Evolutionary conservation across 2,113 vertebrate genomes (phyloP).

Genomic region (Gnathonemus echidnorhynchus): DNA sequence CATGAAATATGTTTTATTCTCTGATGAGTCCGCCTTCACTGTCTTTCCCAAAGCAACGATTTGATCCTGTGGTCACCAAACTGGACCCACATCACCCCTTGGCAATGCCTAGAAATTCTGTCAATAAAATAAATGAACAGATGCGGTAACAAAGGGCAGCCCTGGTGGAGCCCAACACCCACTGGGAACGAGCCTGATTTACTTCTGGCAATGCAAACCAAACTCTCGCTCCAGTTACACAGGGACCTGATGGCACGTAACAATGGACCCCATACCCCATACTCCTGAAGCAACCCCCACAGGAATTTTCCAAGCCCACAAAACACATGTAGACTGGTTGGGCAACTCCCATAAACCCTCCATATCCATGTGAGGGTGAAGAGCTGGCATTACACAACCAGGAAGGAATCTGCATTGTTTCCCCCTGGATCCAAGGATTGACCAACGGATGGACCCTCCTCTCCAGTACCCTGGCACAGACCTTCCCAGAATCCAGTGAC

Average conservation of each 20-base stretch:
- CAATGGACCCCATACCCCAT: not conserved
- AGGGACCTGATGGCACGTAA: not conserved
- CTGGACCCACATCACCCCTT: not conserved
- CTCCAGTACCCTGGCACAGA: not conserved
- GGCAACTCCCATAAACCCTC: too few relatives aligned
- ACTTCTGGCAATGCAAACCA: not conserved
- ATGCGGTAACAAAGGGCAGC: not conserved
- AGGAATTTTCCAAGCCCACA: not conserved
- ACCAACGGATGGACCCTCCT: not conserved
- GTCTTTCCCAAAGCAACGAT: not conserved
- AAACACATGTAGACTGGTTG: not conserved
- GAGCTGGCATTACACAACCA: too few relatives aligned
- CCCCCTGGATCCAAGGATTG: not conserved
- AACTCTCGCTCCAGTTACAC: not conserved
- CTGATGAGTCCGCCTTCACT: not conserved
- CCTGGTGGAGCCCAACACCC: not conserved
- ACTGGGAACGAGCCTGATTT: not conserved
- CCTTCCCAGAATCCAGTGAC: too few relatives aligned
- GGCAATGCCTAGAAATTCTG: not conserved
- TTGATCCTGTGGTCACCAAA: not conserved
- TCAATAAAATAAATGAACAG: not conserved
- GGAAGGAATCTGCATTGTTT: not conserved
- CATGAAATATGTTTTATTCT: not conserved
- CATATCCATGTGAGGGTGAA: too few relatives aligned
- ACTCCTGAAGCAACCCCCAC: not conserved